Evolutionary conservation across 1,140 invertebrate species (phyloP), one percentile per base, ranked within the genome.

Genomic region (Bombus ignitus): DNA sequence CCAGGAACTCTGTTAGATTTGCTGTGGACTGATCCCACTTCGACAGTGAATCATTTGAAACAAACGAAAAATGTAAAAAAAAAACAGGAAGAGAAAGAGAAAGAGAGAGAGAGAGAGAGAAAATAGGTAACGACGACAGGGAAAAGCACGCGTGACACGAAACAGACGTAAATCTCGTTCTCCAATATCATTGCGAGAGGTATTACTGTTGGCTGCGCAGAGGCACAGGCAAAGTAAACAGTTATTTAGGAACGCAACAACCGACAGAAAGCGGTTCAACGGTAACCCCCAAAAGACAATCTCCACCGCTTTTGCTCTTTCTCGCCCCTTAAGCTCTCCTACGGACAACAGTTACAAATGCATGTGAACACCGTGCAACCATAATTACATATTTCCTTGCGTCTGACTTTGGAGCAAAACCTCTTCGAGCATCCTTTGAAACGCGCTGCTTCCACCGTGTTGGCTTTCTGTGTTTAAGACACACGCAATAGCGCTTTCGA

Each of bases 381-480:
- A 74, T 81, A 73, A 81, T 81, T 81, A 81, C 44, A 81, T 81
- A 81, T 71, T 81, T 71, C 78, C 35, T 28, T 18, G 39, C 12
- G 35, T 39, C 78, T 39, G 44, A 37, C 57, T 37, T 32, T 13
- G 28, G 28, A 15, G 65, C 35, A 18, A 53, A 81, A 57, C 78
- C 66, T 53, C 78, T 42, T 81, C 39, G 53, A 44, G 39, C 6
- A n/a, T 12, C 12, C 22, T 42, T 66, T 66, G 76, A 78, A 78
- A 78, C 59, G 28, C 59, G 25, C 75, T 22, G 32, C 32, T 66
- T 35, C 65, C 6, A 15, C 65, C 2, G 15, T n/a, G 28, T 66
- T 66, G n/a, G 15, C 65, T 66, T 32, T 15, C 28, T 73, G 35
- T 39, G 47, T n/a, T 72, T 72, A 32, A 81, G 47, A 62, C 39